Evolutionary conservation across 2,888 invertebrate genomes (phyloP).

Genomic region (Ormyrus labotus): DNA sequence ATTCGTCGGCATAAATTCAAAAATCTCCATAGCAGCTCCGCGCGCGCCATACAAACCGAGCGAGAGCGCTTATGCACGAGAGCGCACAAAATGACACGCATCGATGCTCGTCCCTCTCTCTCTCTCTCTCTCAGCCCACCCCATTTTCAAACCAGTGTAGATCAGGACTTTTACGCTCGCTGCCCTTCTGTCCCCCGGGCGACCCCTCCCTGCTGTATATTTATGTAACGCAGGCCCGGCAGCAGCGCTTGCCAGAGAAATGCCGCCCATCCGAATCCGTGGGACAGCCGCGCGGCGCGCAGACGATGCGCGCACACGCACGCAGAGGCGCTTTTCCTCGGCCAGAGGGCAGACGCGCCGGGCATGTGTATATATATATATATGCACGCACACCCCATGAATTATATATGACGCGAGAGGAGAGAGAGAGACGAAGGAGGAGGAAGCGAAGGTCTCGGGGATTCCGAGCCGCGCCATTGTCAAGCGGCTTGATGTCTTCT

Average conservation of each 20-base stretch:
- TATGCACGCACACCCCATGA: conserved; percentile 41
- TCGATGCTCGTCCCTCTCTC: conserved; percentile 20
- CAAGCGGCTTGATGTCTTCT: conserved; percentile 58
- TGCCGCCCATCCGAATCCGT: conserved; percentile 45
- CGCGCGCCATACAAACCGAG: neutral
- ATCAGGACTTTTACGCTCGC: conserved; percentile 57
- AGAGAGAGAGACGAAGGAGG: conserved; percentile 7
- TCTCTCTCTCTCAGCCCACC: conserved; percentile 31
- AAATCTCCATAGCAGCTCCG: neutral
- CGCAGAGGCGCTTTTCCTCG: neutral
- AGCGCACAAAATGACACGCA: conserved; percentile 44
- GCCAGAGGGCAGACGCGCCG: neutral
- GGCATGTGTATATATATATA: conserved; percentile 13
- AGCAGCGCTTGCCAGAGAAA: conserved; percentile 50
- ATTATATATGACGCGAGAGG: conserved; percentile 49
- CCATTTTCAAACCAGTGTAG: conserved; percentile 59
- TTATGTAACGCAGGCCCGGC: conserved; percentile 30
- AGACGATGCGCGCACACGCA: conserved; percentile 11
- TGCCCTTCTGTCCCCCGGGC: neutral
- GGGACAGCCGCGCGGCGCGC: neutral
- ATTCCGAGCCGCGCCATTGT: conserved; percentile 30
- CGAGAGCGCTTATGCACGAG: neutral
- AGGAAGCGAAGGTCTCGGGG: conserved; percentile 23
- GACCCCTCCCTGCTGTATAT: conserved; percentile 40
- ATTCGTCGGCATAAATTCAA: neutral